Base-by-base conservation (phyloP, 30 jellyfish, hydroid and myxozoan species). In the Euphysa ruthae region DNA sequence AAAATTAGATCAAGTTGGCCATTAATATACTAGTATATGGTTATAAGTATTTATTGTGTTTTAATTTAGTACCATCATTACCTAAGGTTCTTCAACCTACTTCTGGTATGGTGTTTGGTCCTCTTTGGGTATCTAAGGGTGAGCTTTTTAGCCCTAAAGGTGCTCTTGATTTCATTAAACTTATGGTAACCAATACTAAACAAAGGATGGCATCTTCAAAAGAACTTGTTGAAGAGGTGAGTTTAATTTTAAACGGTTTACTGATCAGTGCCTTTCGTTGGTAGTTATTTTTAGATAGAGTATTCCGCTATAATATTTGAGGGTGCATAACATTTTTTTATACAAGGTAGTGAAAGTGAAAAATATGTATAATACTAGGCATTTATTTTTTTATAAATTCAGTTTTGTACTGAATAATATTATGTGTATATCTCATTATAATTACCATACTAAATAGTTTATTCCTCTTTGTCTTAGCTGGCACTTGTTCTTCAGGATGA, bases 111-210 rank as follows among this genome's bases (percentile, higher is more conserved):
- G 52, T 70, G 30, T 38, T 70, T 10, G 95, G 95, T 5, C 95
- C 95, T 6, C 69, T 84, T 2, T 84, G 95, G 95, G 93, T 71
- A 10, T 34, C 94, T 2, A 84, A 56, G 46, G 95, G 95, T 10
- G 95, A 84, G 32, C 32, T 52, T 18, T 84, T 84, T 55, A 77
- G 93, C 58, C 93, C 95, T 10, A 69, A 66, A 13, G 95, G 95
- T 0, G 81, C 93, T 10, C 66, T 55, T 43, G 81, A 64, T 26
- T 77, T 63, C 49, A 30, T 78, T 28, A 21, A 42, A 43, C 29
- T 79, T 14, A 31, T 74, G 83, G 22, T 71, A 19, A 0, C 25
- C 16, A 57, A 55, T 32, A 57, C 84, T 2, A 71, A 58, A 24
- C 49, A 71, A 18, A 20, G 84, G 44, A 7, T 71, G 4, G n/a